Evolutionary conservation across 2,888 invertebrate species (phyloP).

Genomic region (Anoplius nigerrimus): DNA sequence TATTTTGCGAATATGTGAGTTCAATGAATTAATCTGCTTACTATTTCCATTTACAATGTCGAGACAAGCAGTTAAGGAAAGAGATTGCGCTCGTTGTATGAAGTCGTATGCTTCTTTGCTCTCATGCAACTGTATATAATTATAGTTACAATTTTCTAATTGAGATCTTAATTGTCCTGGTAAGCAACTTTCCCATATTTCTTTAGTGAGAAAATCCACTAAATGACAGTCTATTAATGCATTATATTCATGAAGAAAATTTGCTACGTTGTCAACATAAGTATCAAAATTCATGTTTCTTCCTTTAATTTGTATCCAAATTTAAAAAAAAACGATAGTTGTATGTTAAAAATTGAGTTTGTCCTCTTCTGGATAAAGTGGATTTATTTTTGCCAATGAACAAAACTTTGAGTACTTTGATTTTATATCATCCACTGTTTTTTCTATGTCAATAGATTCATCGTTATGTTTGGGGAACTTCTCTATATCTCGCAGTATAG

Average conservation of each 20-base stretch:
- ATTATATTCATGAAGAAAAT: constrained; percentile 79
- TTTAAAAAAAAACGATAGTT: not conserved
- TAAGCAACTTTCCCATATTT: constrained; percentile 80
- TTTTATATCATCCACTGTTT: constrained; percentile 80
- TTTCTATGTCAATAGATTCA: constrained; percentile 81
- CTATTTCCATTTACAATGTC: constrained; percentile 46
- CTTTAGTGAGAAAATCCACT: constrained; percentile 83
- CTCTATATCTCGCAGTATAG: constrained; percentile 79
- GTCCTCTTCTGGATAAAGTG: constrained; percentile 77
- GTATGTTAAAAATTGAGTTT: constrained; percentile 79
- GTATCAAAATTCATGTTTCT: constrained; percentile 45
- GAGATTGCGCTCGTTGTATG: constrained; percentile 49
- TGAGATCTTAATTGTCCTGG: constrained; percentile 76
- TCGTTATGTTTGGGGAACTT: constrained; percentile 82
- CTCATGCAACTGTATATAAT: constrained; percentile 19
- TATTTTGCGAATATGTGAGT: constrained; percentile 36
- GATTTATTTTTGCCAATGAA: constrained; percentile 81
- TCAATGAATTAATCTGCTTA: constrained; percentile 75
- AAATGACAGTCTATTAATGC: constrained; percentile 86
- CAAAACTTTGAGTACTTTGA: constrained; percentile 83
- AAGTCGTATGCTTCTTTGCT: constrained; percentile 45
- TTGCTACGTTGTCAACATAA: constrained; percentile 74
- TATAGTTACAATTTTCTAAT: constrained; percentile 26
- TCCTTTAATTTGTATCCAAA: not conserved
- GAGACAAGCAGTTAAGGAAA: constrained; percentile 60